Base-by-base conservation (phyloP, 2,113 vertebrate species). In the Butastur rufipennis region DNA sequence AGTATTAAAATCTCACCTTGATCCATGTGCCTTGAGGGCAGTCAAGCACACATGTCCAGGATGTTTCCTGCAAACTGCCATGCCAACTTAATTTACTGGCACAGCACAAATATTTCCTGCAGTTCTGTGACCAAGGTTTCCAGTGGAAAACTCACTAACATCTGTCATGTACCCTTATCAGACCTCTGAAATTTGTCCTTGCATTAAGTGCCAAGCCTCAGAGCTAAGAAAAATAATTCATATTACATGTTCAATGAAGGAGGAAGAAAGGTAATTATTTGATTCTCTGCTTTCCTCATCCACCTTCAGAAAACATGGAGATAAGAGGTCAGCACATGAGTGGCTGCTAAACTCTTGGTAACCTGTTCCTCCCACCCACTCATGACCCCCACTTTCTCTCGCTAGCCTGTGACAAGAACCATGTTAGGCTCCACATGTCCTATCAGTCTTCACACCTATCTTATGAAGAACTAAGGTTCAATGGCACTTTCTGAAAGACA, bases 361-460 rank as follows among this genome's bases (percentile, higher is more conserved):
- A 42, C 7, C 32, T 72, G 20, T 23, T 88, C 32, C 8, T 74
- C 13, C 20, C 36, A 52, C 12, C 25, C 18, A n/a, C 31, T 48
- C 27, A 31, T 11, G 27, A 63, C 23, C 34, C 6, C 2, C 9
- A 38, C 16, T 20, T 78, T 36, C 27, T 58, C 74, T 65, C 29
- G 2, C 21, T 48, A 36, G 50, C 53, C 84, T 66, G 31, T 20
- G 47, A 79, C 12, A 86, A 75, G 19, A 88, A 45, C n/a, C 29
- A 63, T 0, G 1, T 45, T 42, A 50, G 38, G 47, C 7, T 84
- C 40, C 78, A 38, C 2, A 18, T 15, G 31, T 22, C 1, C 0
- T 13, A 47, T 40, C 36, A 11, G 3, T 13, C 45, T 73, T 72
- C 58, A 59, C 15, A 68, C 3, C 11, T 34, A 8, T 52, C 63